Conservation (phyloP, 2,888 invertebrate species). For the Tachystola acroxantha region DNA sequence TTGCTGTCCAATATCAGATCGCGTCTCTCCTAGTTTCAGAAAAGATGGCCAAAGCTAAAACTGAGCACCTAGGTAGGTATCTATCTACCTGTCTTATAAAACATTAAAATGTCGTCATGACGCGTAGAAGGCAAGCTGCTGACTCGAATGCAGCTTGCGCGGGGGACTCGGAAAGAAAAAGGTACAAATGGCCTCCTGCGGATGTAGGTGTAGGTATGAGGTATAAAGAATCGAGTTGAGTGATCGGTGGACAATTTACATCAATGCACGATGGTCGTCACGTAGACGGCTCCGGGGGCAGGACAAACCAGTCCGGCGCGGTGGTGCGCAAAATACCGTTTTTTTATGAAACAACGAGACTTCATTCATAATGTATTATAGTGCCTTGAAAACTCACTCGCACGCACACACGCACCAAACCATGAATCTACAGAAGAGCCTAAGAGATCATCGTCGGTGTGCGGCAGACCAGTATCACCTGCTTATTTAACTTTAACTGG, state of each 20-base stretch:
- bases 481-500: constrained; percentile 47
- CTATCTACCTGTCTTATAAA: no score
- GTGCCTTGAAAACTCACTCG: constrained; percentile 50
- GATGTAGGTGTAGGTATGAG: constrained; percentile 32
- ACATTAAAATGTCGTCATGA: no score
- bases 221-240: constrained; percentile 41
- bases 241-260: constrained; percentile 61
- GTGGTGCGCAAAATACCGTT: constrained; percentile 58
- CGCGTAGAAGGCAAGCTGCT: background rate
- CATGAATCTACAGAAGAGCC: constrained; percentile 39
- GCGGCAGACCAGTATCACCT: constrained; percentile 24
- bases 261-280: constrained; percentile 55
- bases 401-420: constrained; percentile 39
- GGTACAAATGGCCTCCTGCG: constrained; percentile 40
- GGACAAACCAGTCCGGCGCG: constrained; percentile 54
- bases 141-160: constrained; percentile 18
- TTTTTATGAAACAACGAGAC: constrained; percentile 62
- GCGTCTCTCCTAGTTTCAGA: no score
- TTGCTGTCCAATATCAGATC: no score
- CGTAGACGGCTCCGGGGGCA: constrained; percentile 46
- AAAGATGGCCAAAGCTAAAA: no score
- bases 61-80: no score
- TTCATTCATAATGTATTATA: constrained; percentile 75
- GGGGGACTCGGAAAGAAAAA: constrained; percentile 28
- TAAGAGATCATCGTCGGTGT: constrained; percentile 31